Conservation (phyloP, 2,797 vertebrate species). For the Buceros bicornis region DNA sequence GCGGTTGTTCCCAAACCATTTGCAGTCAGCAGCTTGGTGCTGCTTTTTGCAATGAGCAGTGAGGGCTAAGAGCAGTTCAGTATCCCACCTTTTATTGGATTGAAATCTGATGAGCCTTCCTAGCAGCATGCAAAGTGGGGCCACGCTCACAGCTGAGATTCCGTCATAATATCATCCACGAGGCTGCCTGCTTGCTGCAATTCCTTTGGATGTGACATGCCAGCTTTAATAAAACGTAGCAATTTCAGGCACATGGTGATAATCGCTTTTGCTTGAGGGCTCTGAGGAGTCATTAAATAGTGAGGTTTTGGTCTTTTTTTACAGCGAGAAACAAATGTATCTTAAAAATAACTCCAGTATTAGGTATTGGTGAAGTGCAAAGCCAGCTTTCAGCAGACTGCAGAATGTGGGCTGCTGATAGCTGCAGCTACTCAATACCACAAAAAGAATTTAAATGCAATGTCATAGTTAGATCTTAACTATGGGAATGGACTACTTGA, state of each 20-base stretch:
- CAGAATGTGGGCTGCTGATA: neutral
- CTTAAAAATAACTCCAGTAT: slow-evolving; percentile 1
- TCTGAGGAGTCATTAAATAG: slow-evolving; percentile 23
- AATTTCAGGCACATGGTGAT: neutral
- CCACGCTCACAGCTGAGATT: fast-evolving
- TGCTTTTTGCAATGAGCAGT: slow-evolving; percentile 18
- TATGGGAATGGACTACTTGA: neutral
- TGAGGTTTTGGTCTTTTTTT: slow-evolving; percentile 40
- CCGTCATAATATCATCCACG: neutral
- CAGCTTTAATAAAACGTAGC: slow-evolving; percentile 14
- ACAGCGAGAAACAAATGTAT: neutral
- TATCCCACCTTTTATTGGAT: neutral
- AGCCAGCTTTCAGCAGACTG: neutral
- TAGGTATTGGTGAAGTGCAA: neutral
- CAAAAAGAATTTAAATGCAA: neutral
- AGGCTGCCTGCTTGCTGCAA: neutral
- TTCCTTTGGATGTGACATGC: neutral
- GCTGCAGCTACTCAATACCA: neutral
- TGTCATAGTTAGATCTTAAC: neutral
- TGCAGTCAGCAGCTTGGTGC: neutral
- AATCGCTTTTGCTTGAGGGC: slow-evolving; percentile 17
- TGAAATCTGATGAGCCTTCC: slow-evolving; percentile 37
- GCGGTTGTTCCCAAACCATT: neutral
- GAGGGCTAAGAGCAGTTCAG: neutral
- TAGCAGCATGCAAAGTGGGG: neutral